These are phyloP conservation scores for Drosophila ambigua DNA, from an alignment of 1,140 invertebrate genomes.

Conservation along the genomic window DNA sequence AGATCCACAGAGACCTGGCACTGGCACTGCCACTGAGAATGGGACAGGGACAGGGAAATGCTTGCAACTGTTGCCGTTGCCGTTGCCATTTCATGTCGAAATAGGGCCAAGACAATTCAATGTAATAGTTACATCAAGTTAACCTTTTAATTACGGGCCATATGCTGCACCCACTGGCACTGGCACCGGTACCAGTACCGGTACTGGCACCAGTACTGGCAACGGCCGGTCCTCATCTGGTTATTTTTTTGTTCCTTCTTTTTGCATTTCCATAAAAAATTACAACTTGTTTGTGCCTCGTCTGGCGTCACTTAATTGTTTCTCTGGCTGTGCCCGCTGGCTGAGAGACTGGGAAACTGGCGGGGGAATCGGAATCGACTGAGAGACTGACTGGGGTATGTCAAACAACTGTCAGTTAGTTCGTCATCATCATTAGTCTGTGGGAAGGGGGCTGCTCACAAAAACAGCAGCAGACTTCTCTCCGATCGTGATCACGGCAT, in stretches of 20 bases:
- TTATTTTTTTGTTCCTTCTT: conserved; percentile 28
- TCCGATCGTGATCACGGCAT: conserved; percentile 59
- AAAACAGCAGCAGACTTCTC: conserved; percentile 42
- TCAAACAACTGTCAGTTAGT: conserved; percentile 81
- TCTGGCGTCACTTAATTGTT: conserved; percentile 74
- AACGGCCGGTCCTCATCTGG: conserved; percentile 7
- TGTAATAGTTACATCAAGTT: conserved; percentile 75
- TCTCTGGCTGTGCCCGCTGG: conserved; percentile 49
- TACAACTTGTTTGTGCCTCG: conserved; percentile 54
- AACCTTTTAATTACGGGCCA: conserved; percentile 77
- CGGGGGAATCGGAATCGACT: background rate
- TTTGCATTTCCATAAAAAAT: conserved; percentile 74
- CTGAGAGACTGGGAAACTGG: conserved; percentile 39
- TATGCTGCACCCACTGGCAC: conserved; percentile 76
- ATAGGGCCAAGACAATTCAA: conserved; percentile 17
- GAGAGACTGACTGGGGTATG: conserved; percentile 73
- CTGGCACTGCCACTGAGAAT: too few relatives aligned
- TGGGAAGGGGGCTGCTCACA: conserved; percentile 1
- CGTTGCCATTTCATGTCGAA: conserved; percentile 36
- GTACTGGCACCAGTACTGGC: conserved; percentile 9
- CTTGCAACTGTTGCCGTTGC: conserved; percentile 56
- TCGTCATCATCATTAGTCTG: conserved; percentile 62
- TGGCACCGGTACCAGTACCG: too few relatives aligned
- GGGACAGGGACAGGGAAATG: conserved; percentile 15
- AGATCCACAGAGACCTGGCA: background rate